Percentiles rank a stretch among this genome's conserved stretches.
phyloP scores from a whole-genome alignment of 2,113 vertebrate genomes.

The Ceyx margarethae region DNA sequence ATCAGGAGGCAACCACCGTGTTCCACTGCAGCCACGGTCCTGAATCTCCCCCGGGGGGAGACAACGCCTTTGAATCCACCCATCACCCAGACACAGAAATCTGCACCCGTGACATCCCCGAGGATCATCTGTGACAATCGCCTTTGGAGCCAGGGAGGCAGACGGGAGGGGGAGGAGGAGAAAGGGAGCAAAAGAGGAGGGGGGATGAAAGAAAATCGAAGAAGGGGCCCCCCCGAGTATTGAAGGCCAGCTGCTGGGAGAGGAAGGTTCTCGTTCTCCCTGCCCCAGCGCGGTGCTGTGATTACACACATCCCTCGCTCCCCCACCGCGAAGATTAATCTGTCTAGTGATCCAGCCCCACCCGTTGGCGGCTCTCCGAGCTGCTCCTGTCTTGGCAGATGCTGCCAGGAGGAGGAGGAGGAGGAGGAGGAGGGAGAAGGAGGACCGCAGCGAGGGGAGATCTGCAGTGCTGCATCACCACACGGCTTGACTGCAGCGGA shows the following conservation, averaged over 20 bases:
- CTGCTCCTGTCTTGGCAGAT: slow-evolving; percentile 50
- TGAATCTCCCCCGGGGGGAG: not conserved
- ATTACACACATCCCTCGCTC: not conserved
- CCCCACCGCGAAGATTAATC: slow-evolving; percentile 13
- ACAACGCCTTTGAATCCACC: not conserved
- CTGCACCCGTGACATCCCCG: not conserved
- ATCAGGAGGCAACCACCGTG: no score
- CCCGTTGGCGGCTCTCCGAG: slow-evolving; percentile 40
- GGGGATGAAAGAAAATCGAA: not conserved
- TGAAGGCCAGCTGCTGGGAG: not conserved
- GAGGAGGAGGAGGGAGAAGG: not conserved
- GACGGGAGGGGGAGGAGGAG: not conserved
- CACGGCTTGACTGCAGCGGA: slow-evolving; percentile 42
- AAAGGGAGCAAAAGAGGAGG: not conserved
- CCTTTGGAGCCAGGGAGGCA: not conserved
- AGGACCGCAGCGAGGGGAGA: slow-evolving; percentile 1
- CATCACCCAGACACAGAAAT: not conserved
- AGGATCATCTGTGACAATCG: slow-evolving; percentile 25
- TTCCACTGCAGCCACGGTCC: no score
- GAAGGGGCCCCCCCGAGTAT: not conserved
- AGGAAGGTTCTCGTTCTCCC: slow-evolving; percentile 2
- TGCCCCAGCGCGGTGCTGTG: not conserved
- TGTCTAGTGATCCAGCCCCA: slow-evolving; percentile 17
- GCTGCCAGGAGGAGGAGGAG: slow-evolving; percentile 3
- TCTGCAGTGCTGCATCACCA: slow-evolving; percentile 61